Conservation (phyloP, 2,797 vertebrate species). For the Chelon auratus region DNA sequence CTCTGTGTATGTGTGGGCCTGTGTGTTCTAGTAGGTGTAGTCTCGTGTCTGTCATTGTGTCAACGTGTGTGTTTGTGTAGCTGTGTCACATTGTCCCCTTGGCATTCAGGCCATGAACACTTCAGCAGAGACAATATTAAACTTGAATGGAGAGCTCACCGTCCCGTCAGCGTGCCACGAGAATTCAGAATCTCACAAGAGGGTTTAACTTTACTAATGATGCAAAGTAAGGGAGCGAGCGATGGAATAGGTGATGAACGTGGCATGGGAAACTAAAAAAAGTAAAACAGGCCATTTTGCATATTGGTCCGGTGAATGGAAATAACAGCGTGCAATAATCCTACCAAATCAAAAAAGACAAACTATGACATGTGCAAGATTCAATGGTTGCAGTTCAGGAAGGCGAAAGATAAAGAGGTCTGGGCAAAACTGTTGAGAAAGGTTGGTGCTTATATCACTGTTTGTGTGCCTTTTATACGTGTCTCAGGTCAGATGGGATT, state of each 20-base stretch:
- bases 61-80: slow-evolving; percentile 22
- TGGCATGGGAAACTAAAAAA: slow-evolving; percentile 15
- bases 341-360: slow-evolving; percentile 34
- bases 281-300: slow-evolving; percentile 29
- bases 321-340: slow-evolving; percentile 50
- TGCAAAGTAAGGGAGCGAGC: slow-evolving; percentile 50
- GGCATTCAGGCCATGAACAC: slow-evolving; percentile 48
- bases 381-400: slow-evolving; percentile 28
- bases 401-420: slow-evolving; percentile 23
- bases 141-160: slow-evolving; percentile 44
- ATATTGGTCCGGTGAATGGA: slow-evolving; percentile 26
- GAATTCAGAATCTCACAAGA: slow-evolving; percentile 17
- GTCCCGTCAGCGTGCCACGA: slow-evolving; percentile 56
- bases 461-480: slow-evolving; percentile 17
- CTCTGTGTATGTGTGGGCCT: slow-evolving; percentile 31
- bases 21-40: slow-evolving; percentile 35
- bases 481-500: slow-evolving; percentile 21
- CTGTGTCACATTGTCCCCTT: slow-evolving; percentile 42
- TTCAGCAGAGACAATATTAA: slow-evolving; percentile 56
- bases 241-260: slow-evolving; percentile 39
- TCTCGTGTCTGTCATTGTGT: slow-evolving; percentile 37
- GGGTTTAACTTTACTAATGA: slow-evolving; percentile 1
- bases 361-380: slow-evolving; percentile 22
- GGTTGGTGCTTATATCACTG: slow-evolving; percentile 8
- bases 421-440: slow-evolving; percentile 29